Base-by-base conservation (phyloP, 2,113 vertebrate species). In the Macaca nemestrina region DNA sequence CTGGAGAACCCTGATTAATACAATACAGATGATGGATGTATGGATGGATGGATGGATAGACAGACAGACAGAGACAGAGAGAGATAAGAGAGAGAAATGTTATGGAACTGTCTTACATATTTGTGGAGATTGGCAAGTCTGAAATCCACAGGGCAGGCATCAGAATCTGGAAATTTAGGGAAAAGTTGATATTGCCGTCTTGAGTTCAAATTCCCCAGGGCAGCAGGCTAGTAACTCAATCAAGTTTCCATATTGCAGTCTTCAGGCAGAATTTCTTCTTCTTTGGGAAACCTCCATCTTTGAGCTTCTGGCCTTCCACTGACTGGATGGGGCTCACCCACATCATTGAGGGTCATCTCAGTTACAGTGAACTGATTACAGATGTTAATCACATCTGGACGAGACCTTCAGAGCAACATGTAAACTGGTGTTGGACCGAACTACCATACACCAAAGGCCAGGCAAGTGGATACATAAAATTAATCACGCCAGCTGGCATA, bases 51-150 rank as follows among this genome's bases (percentile, higher is more conserved):
- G 17, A 35, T 18, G 8, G 67, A 68, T 0, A 40, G 32, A 48
- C 7, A 22, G 12, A 32, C 0, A 14, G 25, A 38, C 5, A 52
- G n/a, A 43, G 23, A 25, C 0, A 14, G 0, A 14, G 25, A n/a
- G 3, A 27, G 25, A 73, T 7, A 70, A 35, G 2, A 61, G 23
- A 50, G 35, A 40, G 22, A 30, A 43, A 75, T 70, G 59, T 52
- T 79, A 79, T 38, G 86, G 61, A 90, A 18, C 30, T 70, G 40
- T 45, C 48, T 78, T 23, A 8, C 0, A 2, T 70, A 35, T 16
- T 27, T 40, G 32, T 1, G 8, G 25, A 30, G 16, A 8, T 25
- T 32, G 9, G 48, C 2, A 20, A 48, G n/a, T 9, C 30, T 80
- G 72, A 55, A 64, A 25, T 14, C 27, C n/a, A 3, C 0, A 55